Evolutionary conservation across 2,888 invertebrate species (phyloP).

Genomic region (Sinodicranocentrus sp.): DNA sequence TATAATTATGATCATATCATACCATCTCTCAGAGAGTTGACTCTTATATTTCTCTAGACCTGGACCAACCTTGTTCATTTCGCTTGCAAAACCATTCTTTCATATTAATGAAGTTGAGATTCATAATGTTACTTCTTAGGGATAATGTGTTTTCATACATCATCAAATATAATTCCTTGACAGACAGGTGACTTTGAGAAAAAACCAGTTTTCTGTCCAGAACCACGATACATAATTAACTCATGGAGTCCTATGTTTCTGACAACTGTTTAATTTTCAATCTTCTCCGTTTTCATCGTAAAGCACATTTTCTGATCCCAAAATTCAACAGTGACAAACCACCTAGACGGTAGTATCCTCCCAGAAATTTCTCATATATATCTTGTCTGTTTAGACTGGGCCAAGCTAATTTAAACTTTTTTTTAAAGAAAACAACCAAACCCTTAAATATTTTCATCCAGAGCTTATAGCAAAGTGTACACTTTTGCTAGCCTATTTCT

Average conservation of each 20-base stretch:
- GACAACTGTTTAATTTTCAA: slow-evolving; percentile 68
- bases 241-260: slow-evolving; percentile 48
- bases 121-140: slow-evolving; percentile 23
- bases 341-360: no score
- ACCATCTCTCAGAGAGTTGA: neutral
- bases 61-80: neutral
- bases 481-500: no score
- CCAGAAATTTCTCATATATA: no score
- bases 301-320: slow-evolving; percentile 4
- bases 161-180: slow-evolving; percentile 64
- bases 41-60: neutral
- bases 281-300: slow-evolving; percentile 31
- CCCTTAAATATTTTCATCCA: no score
- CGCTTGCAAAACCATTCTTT: slow-evolving; percentile 15
- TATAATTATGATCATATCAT: slow-evolving; percentile 21
- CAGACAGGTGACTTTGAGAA: slow-evolving; percentile 68
- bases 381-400: no score
- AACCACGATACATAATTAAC: slow-evolving; percentile 64
- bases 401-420: no score
- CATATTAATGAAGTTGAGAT: slow-evolving; percentile 23
- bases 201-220: slow-evolving; percentile 68
- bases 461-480: no score
- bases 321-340: slow-evolving; percentile 5
- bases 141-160: slow-evolving; percentile 61
- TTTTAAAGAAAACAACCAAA: no score